A percentile compares a stretch with the other conserved stretches of the same genome.
Evolutionary conservation across 2,888 invertebrate genomes (phyloP).

Genomic region (Frankliniella intonsa): DNA sequence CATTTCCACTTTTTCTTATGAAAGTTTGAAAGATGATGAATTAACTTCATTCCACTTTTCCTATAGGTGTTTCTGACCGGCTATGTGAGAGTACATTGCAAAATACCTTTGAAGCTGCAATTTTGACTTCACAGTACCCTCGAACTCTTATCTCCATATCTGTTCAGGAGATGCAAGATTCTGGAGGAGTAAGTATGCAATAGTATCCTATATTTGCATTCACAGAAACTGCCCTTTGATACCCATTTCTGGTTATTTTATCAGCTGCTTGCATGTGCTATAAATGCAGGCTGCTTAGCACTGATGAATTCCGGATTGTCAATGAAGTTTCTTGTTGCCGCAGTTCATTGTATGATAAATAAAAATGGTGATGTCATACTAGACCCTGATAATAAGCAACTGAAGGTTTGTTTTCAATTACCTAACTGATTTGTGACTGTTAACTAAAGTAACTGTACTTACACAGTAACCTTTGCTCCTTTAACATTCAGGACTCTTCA

Average conservation of each 20-base stretch:
- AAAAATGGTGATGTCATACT: slow-evolving; percentile 56
- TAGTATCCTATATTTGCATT: slow-evolving; percentile 29
- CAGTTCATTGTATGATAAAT: slow-evolving; percentile 68
- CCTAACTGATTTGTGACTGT: slow-evolving; percentile 20
- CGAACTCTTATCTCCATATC: slow-evolving; percentile 72
- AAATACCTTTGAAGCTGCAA: slow-evolving; percentile 70
- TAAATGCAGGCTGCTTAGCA: slow-evolving; percentile 80
- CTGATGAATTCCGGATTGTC: slow-evolving; percentile 77
- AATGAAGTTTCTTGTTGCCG: slow-evolving; percentile 76
- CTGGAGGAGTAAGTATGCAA: slow-evolving; percentile 61
- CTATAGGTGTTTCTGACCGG: slow-evolving; percentile 60
- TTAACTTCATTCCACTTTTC: slow-evolving; percentile 31
- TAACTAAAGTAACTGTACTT: neutral
- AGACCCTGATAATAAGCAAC: slow-evolving; percentile 55
- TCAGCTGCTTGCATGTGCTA: slow-evolving; percentile 69
- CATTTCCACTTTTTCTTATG: neutral
- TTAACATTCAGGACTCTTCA: slow-evolving; percentile 49
- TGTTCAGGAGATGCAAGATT: slow-evolving; percentile 82
- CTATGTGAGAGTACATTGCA: slow-evolving; percentile 68
- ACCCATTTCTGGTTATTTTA: slow-evolving; percentile 22
- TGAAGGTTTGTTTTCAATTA: slow-evolving; percentile 44
- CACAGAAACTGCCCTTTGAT: neutral
- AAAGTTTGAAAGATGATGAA: neutral
- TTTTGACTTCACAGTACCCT: slow-evolving; percentile 70
- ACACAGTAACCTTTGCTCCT: neutral